phyloP scores from a whole-genome alignment of 1,140 invertebrate genomes.

The Rhyacophila brunnea region DNA sequence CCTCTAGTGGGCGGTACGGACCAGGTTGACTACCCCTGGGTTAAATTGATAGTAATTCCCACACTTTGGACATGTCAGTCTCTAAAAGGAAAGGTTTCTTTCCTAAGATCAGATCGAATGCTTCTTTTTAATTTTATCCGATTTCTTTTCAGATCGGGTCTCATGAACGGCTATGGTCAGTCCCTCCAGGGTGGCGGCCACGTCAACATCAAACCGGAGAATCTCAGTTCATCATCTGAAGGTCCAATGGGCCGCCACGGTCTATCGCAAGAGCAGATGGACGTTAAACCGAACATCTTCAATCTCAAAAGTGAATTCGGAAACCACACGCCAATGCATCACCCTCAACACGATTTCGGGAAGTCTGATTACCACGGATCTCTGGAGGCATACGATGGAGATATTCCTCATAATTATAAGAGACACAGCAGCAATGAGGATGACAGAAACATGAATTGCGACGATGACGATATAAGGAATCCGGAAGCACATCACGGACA shows the following conservation, averaged over 20 bases:
- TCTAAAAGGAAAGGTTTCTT: no score
- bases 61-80: no score
- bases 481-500: no score
- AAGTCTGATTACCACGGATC: slow-evolving; percentile 24
- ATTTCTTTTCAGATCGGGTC: slow-evolving; percentile 42
- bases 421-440: neutral
- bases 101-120: no score
- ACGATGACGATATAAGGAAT: slow-evolving; percentile 11
- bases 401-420: neutral
- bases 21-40: no score
- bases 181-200: slow-evolving; percentile 43
- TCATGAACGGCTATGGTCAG: slow-evolving; percentile 51
- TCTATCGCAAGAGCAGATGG: slow-evolving; percentile 42
- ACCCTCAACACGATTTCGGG: slow-evolving; percentile 22
- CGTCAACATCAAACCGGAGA: slow-evolving; percentile 52
- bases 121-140: no score
- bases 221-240: slow-evolving; percentile 41
- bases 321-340: slow-evolving; percentile 45
- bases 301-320: slow-evolving; percentile 50
- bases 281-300: slow-evolving; percentile 53
- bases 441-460: slow-evolving; percentile 21
- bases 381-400: slow-evolving; percentile 37
- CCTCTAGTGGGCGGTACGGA: no score
- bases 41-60: no score
- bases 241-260: slow-evolving; percentile 20